Evolutionary conservation across 1,140 invertebrate genomes (phyloP).

Genomic region (Lepidotrigona ventralis): DNA sequence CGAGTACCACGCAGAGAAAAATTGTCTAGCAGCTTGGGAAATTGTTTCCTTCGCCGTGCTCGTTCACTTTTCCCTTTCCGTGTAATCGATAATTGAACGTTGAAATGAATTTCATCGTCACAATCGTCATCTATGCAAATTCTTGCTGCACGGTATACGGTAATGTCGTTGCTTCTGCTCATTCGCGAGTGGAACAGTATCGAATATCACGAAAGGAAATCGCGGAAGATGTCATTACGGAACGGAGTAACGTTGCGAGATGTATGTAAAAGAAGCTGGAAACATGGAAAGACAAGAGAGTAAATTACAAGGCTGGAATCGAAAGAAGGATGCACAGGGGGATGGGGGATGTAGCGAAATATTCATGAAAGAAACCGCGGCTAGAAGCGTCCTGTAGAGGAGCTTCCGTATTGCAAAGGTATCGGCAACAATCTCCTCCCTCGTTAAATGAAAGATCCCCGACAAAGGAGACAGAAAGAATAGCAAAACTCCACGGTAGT

Average conservation of each 20-base stretch:
- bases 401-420: not conserved
- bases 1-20: slow-evolving; percentile 41
- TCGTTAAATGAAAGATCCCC: slow-evolving; percentile 23
- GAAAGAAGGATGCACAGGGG: not conserved
- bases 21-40: slow-evolving; percentile 34
- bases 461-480: slow-evolving; percentile 6
- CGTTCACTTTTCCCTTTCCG: not conserved
- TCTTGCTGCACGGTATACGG: too few relatives aligned
- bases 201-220: not conserved
- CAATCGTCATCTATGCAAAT: too few relatives aligned
- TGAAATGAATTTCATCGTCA: not conserved
- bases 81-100: slow-evolving; percentile 14
- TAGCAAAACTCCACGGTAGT: not conserved
- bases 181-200: not conserved
- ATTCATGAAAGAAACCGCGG: not conserved
- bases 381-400: not conserved
- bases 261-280: not conserved
- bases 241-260: not conserved
- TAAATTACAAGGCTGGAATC: not conserved
- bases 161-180: not conserved
- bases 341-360: not conserved
- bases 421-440: slow-evolving; percentile 21
- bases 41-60: slow-evolving; percentile 44
- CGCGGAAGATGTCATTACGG: not conserved
- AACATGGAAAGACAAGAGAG: not conserved